A percentile compares a stretch with the other conserved stretches of the same genome.
Conservation (phyloP, 2,888 invertebrate genomes). For the Archips xylosteana region DNA sequence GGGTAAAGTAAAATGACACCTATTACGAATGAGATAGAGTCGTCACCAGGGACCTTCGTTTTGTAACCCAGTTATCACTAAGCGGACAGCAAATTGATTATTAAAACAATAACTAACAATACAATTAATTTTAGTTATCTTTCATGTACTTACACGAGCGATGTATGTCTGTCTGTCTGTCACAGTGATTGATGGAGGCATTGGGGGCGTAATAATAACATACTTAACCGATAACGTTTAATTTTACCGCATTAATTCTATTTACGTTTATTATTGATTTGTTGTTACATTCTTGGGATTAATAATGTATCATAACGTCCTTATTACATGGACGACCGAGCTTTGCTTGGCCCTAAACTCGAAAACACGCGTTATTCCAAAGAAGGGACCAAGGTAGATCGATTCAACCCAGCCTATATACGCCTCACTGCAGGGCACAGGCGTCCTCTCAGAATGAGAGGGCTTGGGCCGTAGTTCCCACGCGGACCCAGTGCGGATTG, state of each 20-base stretch:
- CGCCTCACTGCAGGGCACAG: too few relatives aligned
- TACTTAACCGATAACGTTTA: constrained; percentile 37
- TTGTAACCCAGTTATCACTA: background rate
- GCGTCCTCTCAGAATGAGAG: too few relatives aligned
- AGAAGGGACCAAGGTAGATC: too few relatives aligned
- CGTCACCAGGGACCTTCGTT: background rate
- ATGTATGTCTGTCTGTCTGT: constrained; percentile 51
- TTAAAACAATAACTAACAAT: constrained; percentile 47
- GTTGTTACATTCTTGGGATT: background rate
- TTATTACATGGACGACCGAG: too few relatives aligned
- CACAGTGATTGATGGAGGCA: constrained; percentile 49
- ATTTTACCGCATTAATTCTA: constrained; percentile 44
- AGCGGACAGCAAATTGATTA: constrained; percentile 51
- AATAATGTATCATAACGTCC: background rate
- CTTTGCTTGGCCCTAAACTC: too few relatives aligned
- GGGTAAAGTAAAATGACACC: too few relatives aligned
- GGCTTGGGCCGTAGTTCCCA: too few relatives aligned
- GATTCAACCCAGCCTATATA: too few relatives aligned
- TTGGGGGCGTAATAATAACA: constrained; percentile 48
- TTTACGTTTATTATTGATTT: constrained; percentile 18
- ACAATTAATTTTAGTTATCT: constrained; percentile 56
- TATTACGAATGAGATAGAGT: too few relatives aligned
- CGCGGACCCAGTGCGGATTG: too few relatives aligned
- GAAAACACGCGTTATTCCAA: too few relatives aligned
- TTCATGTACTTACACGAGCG: constrained; percentile 12